phyloP scores from a whole-genome alignment of 1,140 invertebrate genomes.

The Drosophila kikkawai region DNA sequence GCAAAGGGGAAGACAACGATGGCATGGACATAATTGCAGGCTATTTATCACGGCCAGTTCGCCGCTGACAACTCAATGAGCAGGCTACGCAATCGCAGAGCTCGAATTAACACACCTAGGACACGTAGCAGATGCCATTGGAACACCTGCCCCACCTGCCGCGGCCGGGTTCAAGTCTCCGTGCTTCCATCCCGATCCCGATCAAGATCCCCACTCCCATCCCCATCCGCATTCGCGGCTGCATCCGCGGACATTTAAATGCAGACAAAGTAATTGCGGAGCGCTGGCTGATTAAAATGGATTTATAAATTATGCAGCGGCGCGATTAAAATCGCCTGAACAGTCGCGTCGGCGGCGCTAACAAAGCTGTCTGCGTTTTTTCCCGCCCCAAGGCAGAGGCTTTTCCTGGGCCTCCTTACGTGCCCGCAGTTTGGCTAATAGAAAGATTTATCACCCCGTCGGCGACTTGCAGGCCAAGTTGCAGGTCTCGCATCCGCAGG shows the following conservation, averaged over 20 bases:
- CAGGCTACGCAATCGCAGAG: slow-evolving; percentile 69
- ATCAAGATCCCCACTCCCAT: slow-evolving; percentile 5
- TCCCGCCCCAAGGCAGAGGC: not conserved
- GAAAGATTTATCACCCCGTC: slow-evolving; percentile 81
- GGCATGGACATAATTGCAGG: slow-evolving; percentile 78
- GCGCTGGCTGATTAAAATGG: slow-evolving; percentile 76
- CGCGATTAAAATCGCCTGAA: slow-evolving; percentile 76
- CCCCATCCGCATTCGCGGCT: slow-evolving; percentile 29
- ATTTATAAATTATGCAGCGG: slow-evolving; percentile 84
- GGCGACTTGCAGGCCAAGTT: slow-evolving; percentile 59
- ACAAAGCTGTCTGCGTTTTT: slow-evolving; percentile 50
- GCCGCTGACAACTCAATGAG: slow-evolving; percentile 80
- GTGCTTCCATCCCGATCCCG: not conserved
- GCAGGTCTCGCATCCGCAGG: slow-evolving; percentile 3
- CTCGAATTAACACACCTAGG: slow-evolving; percentile 76
- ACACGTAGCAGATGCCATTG: slow-evolving; percentile 71
- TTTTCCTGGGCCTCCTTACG: slow-evolving; percentile 22
- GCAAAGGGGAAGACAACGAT: slow-evolving; percentile 44
- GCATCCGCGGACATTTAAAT: slow-evolving; percentile 72
- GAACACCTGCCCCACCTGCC: slow-evolving; percentile 70
- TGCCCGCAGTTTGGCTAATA: slow-evolving; percentile 77
- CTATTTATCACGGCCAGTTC: slow-evolving; percentile 74
- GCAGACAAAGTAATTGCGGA: slow-evolving; percentile 84
- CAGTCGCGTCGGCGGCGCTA: slow-evolving; percentile 72
- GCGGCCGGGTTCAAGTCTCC: slow-evolving; percentile 64